Conservation (phyloP, 2,888 invertebrate species). For the Cantharis nigra region DNA sequence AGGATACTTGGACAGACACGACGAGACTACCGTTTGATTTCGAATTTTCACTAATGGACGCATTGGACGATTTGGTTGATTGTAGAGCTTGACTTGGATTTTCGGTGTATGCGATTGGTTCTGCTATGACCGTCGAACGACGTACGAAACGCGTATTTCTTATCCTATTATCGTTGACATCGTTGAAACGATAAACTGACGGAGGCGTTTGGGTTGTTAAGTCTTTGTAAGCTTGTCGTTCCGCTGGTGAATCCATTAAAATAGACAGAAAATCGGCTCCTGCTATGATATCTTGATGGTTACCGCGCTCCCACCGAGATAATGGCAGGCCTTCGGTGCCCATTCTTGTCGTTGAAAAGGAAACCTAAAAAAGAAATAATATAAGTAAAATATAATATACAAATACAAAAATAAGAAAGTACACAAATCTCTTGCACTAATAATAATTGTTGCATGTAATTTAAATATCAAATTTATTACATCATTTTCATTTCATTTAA, state of each 20-base stretch:
- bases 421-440: not conserved
- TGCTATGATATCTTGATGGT: conserved; percentile 55
- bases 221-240: conserved; percentile 33
- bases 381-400: not conserved
- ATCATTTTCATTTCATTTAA: not conserved
- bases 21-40: conserved; percentile 35
- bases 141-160: conserved; percentile 7
- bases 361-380: conserved; percentile 45
- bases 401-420: not conserved
- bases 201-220: conserved; percentile 19
- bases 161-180: conserved; percentile 17
- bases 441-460: not conserved
- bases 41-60: conserved; percentile 13
- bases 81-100: not conserved
- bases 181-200: not conserved
- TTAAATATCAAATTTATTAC: not conserved
- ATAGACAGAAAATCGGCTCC: conserved; percentile 58
- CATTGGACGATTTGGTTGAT: not conserved
- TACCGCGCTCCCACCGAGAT: conserved; percentile 49
- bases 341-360: conserved; percentile 43
- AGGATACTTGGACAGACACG: conserved; percentile 60
- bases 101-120: conserved; percentile 9
- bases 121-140: conserved; percentile 14
- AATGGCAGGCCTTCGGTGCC: conserved; percentile 53
- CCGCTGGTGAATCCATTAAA: conserved; percentile 48